Evolutionary conservation across 2,888 invertebrate species (phyloP), one percentile per base, ranked within the genome.

Genomic region (Megastigmus dorsalis): DNA sequence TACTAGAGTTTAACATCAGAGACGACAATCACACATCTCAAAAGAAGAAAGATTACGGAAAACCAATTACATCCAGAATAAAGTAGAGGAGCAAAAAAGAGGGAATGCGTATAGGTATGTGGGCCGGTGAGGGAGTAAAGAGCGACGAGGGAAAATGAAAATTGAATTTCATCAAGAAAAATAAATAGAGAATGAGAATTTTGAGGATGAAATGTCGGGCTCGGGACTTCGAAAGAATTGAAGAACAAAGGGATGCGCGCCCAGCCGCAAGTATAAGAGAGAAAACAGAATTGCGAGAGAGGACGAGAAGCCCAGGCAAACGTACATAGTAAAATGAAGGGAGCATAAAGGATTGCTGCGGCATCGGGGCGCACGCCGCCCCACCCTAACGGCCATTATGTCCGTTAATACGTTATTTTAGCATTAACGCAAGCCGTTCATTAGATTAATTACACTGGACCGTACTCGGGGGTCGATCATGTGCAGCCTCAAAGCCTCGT

Each of bases 391-490:
- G 65, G 62, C 74, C 77, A 78, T 82, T 84, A 80, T 80, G 79
- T 77, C 73, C 75, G 68, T 77, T 79, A 79, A 81, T 78, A 78
- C 78, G 80, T 83, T 82, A 79, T 80, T 82, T 80, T 78, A 80
- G 79, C 79, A 77, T 81, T 80, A 79, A 78, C 76, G 77, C 73
- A 73, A 66, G 76, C 74, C 75, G 75, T 80, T 76, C 78, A 77
- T 83, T 83, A 81, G 78, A 82, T 81, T 81, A 82, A 83, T 83
- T 83, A 83, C 77, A 75, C 71, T 74, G 78, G n/a, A 79, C 79
- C 79, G 78, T 69, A 75, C 70, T 30, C 68, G n/a, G n/a, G n/a
- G n/a, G n/a, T n/a, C 63, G 62, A 45, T 67, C 45, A 73, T 70
- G 65, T 55, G 74, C 62, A 59, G 70, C 52, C 23, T 48, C 33